phyloP scores from a whole-genome alignment of 2,888 invertebrate genomes.

The Therioaphis trifolii region DNA sequence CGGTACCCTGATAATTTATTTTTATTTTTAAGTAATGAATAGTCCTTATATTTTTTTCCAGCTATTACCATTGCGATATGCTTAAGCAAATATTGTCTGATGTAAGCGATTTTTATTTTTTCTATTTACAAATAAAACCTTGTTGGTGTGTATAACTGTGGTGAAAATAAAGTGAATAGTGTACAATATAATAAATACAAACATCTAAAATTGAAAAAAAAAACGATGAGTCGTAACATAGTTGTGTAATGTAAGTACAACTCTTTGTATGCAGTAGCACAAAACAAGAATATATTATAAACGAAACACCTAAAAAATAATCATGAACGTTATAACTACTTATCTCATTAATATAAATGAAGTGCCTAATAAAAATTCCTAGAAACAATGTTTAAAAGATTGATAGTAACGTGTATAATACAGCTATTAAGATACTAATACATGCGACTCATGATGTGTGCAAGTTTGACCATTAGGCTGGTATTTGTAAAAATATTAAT shows the following conservation, averaged over 20 bases:
- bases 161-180: neutral
- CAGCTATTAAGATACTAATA: neutral
- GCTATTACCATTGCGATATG: too few relatives aligned
- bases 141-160: too few relatives aligned
- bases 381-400: neutral
- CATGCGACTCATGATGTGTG: too few relatives aligned
- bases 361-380: neutral
- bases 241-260: too few relatives aligned
- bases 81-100: too few relatives aligned
- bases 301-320: constrained; percentile 7
- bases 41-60: too few relatives aligned
- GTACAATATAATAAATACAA: neutral
- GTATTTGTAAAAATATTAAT: too few relatives aligned
- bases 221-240: neutral
- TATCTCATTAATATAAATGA: constrained; percentile 12
- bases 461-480: too few relatives aligned
- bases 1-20: too few relatives aligned
- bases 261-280: neutral
- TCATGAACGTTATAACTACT: neutral
- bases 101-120: too few relatives aligned
- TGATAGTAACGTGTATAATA: neutral
- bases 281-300: constrained; percentile 27
- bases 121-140: too few relatives aligned
- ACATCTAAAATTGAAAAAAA: neutral
- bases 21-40: too few relatives aligned